These are phyloP conservation scores for Sweltsa coloradensis DNA, from an alignment of 1,140 invertebrate species.

Conservation along the genomic window DNA sequence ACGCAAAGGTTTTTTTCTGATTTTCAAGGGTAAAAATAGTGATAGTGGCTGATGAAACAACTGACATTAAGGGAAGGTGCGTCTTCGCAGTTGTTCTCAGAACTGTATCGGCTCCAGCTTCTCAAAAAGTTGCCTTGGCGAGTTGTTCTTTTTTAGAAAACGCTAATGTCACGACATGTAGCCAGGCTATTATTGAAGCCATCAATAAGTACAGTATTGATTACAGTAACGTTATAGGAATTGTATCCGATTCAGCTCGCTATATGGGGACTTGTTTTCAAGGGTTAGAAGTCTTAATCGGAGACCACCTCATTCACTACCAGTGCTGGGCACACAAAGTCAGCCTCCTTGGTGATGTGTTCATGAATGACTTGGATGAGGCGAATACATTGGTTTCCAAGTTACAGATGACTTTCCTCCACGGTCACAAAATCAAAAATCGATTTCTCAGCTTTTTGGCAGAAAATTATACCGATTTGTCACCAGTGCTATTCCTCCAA, in stretches of 20 bases:
- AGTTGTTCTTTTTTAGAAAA: neutral
- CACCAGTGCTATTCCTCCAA: neutral
- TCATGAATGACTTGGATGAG: neutral
- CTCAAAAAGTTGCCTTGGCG: conserved; percentile 2
- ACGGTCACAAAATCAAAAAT: conserved; percentile 1
- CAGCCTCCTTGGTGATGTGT: neutral
- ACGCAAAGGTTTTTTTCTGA: neutral
- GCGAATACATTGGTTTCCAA: neutral
- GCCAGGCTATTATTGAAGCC: conserved; percentile 2
- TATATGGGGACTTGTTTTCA: conserved; percentile 4
- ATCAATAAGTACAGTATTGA: neutral
- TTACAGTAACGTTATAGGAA: neutral
- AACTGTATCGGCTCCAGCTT: neutral
- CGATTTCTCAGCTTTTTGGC: neutral
- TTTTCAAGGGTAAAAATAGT: neutral
- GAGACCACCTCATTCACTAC: neutral
- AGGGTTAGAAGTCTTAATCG: neutral
- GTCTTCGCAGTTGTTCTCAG: neutral
- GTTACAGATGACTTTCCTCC: neutral
- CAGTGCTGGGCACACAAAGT: conserved; percentile 4
- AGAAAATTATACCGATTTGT: neutral
- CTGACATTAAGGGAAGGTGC: neutral
- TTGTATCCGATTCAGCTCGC: conserved; percentile 1
- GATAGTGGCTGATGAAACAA: conserved; percentile 1
- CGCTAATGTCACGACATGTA: conserved; percentile 2